These are phyloP conservation scores for Cataglyphis altisquamis DNA, from an alignment of 2,888 invertebrate species.

Conservation along the genomic window DNA sequence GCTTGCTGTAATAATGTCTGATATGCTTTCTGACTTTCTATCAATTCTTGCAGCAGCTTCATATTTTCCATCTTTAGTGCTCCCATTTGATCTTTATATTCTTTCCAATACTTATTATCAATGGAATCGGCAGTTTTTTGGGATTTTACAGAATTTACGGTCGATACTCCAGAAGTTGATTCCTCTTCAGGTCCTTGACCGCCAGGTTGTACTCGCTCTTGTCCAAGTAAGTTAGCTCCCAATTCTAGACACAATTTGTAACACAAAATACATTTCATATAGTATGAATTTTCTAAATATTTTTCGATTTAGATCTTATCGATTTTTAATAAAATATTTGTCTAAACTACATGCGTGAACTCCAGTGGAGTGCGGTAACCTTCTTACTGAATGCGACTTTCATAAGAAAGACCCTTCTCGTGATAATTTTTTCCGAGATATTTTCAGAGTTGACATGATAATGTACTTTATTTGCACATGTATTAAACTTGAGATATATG, in stretches of 20 bases:
- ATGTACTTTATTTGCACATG: constrained; percentile 63
- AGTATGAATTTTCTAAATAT: neutral
- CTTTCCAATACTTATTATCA: constrained; percentile 85
- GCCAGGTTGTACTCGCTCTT: constrained; percentile 87
- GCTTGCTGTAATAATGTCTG: constrained; percentile 90
- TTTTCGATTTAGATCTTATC: neutral
- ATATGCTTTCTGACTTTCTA: constrained; percentile 92
- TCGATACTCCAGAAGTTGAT: constrained; percentile 89
- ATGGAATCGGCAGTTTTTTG: constrained; percentile 87
- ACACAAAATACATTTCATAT: constrained; percentile 25
- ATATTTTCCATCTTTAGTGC: constrained; percentile 86
- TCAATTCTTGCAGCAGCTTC: constrained; percentile 91
- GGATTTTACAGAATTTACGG: constrained; percentile 89
- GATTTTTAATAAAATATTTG: constrained; percentile 25
- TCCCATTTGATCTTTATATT: constrained; percentile 86
- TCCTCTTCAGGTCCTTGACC: constrained; percentile 87
- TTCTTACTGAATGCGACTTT: constrained; percentile 66
- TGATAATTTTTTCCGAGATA: constrained; percentile 74
- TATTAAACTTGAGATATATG: constrained; percentile 51
- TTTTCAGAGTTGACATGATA: constrained; percentile 78
- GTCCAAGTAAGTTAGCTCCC: constrained; percentile 94
- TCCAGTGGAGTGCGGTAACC: constrained; percentile 41
- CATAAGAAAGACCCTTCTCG: constrained; percentile 55
- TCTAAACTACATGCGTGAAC: constrained; percentile 29
- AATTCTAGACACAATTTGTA: constrained; percentile 88